phyloP scores from a whole-genome alignment of 1,140 invertebrate species.

The Plodia interpunctella region DNA sequence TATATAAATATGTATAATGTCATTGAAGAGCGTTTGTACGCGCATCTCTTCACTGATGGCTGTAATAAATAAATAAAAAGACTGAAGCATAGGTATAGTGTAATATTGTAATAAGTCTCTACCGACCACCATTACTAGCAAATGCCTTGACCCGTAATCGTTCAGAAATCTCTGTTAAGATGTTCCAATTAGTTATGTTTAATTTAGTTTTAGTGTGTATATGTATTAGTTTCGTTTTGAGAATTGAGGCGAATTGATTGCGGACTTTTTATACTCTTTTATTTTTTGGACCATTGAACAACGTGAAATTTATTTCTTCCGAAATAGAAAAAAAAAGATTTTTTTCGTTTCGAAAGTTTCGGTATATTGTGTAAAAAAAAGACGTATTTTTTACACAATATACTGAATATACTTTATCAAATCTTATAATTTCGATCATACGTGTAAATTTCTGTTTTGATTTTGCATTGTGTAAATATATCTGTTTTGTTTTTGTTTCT shows the following conservation, averaged over 20 bases:
- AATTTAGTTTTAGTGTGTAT: constrained; percentile 3
- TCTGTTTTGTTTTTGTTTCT: background rate
- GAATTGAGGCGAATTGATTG: constrained; percentile 1
- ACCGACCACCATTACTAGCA: constrained; percentile 1
- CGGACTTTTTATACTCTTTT: background rate
- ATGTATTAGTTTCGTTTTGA: background rate
- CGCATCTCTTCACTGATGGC: constrained; percentile 44
- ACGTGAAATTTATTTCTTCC: no score
- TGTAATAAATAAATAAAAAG: constrained; percentile 70
- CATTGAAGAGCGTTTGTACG: constrained; percentile 34
- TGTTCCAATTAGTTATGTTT: constrained; percentile 5
- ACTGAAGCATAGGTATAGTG: constrained; percentile 73
- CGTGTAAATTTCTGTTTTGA: background rate
- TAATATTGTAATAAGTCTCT: constrained; percentile 38
- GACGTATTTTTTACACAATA: no score
- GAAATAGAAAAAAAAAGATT: no score
- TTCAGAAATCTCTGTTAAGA: background rate
- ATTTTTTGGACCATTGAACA: background rate
- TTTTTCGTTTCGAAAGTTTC: background rate
- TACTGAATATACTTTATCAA: no score
- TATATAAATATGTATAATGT: constrained; percentile 41
- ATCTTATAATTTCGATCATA: no score
- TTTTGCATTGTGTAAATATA: background rate
- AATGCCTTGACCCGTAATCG: background rate
- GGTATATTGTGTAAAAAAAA: background rate